Evolutionary conservation across 2,888 invertebrate genomes (phyloP).

Genomic region (Eupithecia tripunctaria): DNA sequence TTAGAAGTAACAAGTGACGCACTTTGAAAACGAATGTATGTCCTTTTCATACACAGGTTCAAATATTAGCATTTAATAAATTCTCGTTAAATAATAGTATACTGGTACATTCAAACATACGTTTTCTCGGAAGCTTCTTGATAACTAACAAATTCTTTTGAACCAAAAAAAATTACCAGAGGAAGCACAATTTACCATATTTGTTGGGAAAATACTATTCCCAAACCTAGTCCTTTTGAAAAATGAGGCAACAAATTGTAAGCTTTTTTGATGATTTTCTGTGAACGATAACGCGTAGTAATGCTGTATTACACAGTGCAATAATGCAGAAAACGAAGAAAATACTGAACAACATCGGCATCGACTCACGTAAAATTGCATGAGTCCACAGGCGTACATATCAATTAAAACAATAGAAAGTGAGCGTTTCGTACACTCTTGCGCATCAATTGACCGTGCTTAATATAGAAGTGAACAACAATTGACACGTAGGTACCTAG

Average conservation of each 20-base stretch:
- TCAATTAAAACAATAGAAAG: constrained; percentile 84
- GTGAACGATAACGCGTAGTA: not conserved
- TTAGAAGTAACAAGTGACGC: not conserved
- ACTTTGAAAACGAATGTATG: not conserved
- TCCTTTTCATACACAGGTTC: not conserved
- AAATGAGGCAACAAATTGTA: not conserved
- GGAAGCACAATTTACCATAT: not conserved
- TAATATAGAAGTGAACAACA: constrained; percentile 70
- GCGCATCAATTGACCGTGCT: constrained; percentile 64
- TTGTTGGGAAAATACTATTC: too few species aligned
- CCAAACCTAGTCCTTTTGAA: not conserved
- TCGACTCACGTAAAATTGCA: constrained; percentile 83
- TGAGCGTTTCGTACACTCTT: constrained; percentile 69
- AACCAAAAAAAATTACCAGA: not conserved
- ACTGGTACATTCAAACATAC: not conserved
- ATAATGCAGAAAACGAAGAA: constrained; percentile 2
- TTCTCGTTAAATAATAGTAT: not conserved
- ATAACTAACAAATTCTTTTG: not conserved
- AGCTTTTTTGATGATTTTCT: not conserved
- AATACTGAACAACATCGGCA: constrained; percentile 67
- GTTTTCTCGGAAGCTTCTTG: not conserved
- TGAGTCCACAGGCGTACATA: constrained; percentile 72
- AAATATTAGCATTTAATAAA: constrained; percentile 7
- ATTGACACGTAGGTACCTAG: constrained; percentile 70
- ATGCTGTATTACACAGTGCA: not conserved